phyloP scores from a whole-genome alignment of 37 sponge, comb jelly and placozoan genomes.

The Amphimedon queenslandica region DNA sequence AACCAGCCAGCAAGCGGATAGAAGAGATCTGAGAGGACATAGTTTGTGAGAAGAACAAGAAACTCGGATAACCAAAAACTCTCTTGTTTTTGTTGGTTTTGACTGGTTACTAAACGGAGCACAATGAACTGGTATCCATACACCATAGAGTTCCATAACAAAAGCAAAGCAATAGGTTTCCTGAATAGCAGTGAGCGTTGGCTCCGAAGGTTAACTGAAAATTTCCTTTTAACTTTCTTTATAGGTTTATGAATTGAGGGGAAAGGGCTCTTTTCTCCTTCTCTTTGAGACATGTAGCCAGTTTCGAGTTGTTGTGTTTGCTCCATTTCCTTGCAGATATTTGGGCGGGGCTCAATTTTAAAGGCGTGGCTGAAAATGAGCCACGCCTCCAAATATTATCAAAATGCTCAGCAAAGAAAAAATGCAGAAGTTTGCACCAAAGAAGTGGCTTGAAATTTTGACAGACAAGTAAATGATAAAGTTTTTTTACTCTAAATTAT shows the following conservation, averaged over 20 bases:
- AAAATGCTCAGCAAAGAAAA: no score
- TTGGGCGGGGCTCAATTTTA: no score
- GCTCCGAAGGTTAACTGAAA: no score
- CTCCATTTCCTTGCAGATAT: no score
- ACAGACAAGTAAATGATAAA: no score
- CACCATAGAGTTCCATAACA: constrained; percentile 33
- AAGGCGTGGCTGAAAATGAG: no score
- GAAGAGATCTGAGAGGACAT: constrained; percentile 4
- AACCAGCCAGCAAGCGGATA: constrained; percentile 60
- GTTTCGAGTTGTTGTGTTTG: background rate
- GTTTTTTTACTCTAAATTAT: no score
- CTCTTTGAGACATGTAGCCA: background rate
- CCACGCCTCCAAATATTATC: no score
- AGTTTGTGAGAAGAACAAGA: background rate
- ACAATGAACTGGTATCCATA: constrained; percentile 40
- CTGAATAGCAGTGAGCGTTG: background rate
- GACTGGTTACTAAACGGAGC: background rate
- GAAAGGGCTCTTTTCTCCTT: background rate
- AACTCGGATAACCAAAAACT: constrained; percentile 6
- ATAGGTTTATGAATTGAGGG: no score
- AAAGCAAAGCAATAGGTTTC: constrained; percentile 14
- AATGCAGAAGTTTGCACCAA: no score
- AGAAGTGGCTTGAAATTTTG: no score
- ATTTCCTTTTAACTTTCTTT: no score
- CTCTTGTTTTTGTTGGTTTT: background rate